These are phyloP conservation scores for Synodontis membranacea DNA, from an alignment of 2,113 vertebrate species.

Conservation along the genomic window DNA sequence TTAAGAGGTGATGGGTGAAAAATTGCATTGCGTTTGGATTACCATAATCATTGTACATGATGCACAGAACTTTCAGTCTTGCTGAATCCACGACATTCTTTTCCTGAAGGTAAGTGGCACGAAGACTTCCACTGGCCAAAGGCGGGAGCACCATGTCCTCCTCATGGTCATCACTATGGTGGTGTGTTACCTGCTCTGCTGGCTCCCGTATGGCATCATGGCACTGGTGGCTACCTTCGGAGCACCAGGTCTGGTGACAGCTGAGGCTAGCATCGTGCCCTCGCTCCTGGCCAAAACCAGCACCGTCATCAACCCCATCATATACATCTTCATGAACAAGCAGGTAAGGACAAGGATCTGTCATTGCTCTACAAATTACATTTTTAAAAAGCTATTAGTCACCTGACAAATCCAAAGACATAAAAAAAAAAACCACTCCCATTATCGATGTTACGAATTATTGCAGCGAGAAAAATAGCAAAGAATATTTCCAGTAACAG, in stretches of 20 bases:
- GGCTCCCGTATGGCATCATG: conserved; percentile 68
- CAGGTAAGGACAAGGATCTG: conserved; percentile 58
- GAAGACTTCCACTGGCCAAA: conserved; percentile 25
- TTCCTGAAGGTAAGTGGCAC: conserved; percentile 57
- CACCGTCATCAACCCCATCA: conserved; percentile 69
- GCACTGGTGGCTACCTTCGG: conserved; percentile 67
- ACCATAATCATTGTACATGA: background rate
- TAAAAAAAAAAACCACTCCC: too few relatives aligned
- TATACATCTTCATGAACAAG: conserved; percentile 72
- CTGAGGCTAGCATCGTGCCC: conserved; percentile 66
- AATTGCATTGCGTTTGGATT: too few relatives aligned
- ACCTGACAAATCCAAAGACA: too few relatives aligned
- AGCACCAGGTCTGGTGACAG: conserved; percentile 61
- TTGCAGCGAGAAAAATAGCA: too few relatives aligned
- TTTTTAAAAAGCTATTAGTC: too few relatives aligned
- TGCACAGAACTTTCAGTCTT: background rate
- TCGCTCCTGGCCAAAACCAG: conserved; percentile 71
- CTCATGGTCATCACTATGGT: conserved; percentile 69
- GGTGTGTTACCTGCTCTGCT: conserved; percentile 72
- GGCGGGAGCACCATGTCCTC: conserved; percentile 61
- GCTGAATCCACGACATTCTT: background rate
- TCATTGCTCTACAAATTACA: background rate
- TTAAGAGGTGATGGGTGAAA: background rate
- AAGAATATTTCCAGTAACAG: too few relatives aligned
- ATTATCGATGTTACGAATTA: too few relatives aligned